Evolutionary conservation across 2,797 vertebrate genomes (phyloP).

Genomic region (Molossus alvarezi): DNA sequence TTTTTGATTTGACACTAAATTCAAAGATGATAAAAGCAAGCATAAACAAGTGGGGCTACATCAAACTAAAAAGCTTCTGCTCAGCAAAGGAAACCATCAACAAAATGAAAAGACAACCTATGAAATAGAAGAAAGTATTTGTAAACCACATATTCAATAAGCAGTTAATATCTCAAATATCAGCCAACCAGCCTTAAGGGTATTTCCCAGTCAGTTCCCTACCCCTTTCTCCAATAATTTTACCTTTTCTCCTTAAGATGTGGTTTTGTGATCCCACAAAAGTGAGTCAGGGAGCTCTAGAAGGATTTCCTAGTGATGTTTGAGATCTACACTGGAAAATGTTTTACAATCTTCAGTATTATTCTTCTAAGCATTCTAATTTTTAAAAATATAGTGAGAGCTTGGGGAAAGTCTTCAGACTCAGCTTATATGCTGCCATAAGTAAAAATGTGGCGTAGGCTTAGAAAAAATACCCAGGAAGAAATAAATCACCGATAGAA

Average conservation of each 20-base stretch:
- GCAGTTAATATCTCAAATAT: neutral
- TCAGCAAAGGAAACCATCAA: no score
- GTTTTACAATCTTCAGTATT: neutral
- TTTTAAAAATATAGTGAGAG: neutral
- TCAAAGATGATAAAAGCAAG: neutral
- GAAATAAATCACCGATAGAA: neutral
- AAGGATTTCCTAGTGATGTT: neutral
- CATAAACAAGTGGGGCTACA: neutral
- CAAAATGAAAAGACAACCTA: no score
- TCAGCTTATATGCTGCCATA: neutral
- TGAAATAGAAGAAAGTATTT: no score
- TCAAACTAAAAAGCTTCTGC: no score
- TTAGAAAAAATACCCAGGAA: slow-evolving; percentile 43
- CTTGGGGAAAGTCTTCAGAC: neutral
- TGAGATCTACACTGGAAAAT: neutral
- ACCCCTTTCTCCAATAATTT: neutral
- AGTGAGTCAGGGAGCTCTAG: neutral
- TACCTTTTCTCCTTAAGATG: neutral
- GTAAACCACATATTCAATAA: neutral
- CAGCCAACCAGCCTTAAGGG: neutral
- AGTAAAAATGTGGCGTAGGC: slow-evolving; percentile 17
- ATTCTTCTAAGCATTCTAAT: slow-evolving; percentile 14
- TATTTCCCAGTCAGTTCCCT: neutral
- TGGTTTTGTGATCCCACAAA: neutral
- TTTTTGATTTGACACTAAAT: neutral